phyloP scores from a whole-genome alignment of 2,113 vertebrate genomes.

The Hippolais icterina region DNA sequence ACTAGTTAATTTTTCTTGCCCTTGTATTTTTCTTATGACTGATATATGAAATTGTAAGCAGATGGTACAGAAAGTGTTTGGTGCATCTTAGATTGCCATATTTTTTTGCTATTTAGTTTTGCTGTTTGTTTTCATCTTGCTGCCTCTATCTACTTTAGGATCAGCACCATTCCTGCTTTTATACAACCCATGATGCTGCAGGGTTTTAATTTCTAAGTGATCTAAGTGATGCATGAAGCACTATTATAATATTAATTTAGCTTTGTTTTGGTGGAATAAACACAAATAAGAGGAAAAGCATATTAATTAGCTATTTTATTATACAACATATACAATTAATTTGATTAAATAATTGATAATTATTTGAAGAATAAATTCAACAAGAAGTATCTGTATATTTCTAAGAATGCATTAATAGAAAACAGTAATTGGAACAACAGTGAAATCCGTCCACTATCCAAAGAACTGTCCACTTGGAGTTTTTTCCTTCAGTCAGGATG shows the following conservation, averaged over 20 bases:
- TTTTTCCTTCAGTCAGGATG: neutral
- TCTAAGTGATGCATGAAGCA: neutral
- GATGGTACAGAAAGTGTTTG: neutral
- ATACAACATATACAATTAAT: neutral
- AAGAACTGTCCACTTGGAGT: neutral
- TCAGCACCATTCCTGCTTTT: neutral
- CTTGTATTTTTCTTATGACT: fast-evolving
- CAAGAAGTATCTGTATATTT: neutral
- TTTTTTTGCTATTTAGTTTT: neutral
- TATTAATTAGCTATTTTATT: neutral
- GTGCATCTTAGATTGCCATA: neutral
- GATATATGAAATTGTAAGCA: neutral
- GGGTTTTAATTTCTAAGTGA: neutral
- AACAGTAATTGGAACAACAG: neutral
- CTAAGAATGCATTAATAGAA: neutral
- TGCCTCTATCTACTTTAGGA: neutral
- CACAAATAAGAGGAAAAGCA: neutral
- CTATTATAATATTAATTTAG: neutral
- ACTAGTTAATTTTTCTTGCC: neutral
- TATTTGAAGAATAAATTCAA: neutral
- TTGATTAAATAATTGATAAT: neutral
- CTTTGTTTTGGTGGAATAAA: neutral
- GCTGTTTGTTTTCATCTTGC: neutral
- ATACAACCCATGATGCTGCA: neutral
- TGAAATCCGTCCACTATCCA: neutral